These are phyloP conservation scores for Andrena cerasifolii DNA, from an alignment of 1,140 invertebrate genomes.

Conservation along the genomic window DNA sequence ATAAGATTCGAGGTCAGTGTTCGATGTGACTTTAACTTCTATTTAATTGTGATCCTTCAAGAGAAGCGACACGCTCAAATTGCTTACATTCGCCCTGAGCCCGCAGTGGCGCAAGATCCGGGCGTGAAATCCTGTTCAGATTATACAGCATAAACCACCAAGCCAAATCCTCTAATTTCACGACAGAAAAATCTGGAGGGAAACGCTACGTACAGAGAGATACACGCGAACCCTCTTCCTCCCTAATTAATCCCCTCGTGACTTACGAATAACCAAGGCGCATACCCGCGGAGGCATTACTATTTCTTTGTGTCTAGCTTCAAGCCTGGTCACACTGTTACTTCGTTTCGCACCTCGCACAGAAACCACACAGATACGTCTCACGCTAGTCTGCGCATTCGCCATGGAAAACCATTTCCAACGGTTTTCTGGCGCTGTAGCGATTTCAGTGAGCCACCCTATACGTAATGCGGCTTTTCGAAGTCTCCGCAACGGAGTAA, in stretches of 20 bases:
- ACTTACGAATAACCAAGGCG: conserved; percentile 26
- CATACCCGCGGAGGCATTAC: neutral
- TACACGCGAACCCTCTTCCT: conserved; percentile 31
- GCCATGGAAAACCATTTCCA: neutral
- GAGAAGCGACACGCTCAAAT: neutral
- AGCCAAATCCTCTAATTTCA: neutral
- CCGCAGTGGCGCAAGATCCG: neutral
- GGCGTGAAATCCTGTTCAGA: conserved; percentile 3
- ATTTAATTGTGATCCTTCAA: neutral
- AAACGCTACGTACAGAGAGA: neutral
- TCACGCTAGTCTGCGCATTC: neutral
- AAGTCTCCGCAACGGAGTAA: no score
- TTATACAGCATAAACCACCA: neutral
- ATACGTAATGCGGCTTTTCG: neutral
- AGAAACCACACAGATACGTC: neutral
- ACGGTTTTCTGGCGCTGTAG: no score
- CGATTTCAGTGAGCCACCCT: no score
- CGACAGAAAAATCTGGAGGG: conserved; percentile 10
- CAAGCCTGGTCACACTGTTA: neutral
- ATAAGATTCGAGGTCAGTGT: no score
- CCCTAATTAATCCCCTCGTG: conserved; percentile 27
- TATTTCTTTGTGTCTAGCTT: neutral
- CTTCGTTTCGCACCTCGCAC: neutral
- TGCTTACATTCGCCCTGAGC: neutral
- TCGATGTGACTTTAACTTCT: no score